Conservation (phyloP, 2,888 invertebrate species). For the Agrenia bidenticulata region DNA sequence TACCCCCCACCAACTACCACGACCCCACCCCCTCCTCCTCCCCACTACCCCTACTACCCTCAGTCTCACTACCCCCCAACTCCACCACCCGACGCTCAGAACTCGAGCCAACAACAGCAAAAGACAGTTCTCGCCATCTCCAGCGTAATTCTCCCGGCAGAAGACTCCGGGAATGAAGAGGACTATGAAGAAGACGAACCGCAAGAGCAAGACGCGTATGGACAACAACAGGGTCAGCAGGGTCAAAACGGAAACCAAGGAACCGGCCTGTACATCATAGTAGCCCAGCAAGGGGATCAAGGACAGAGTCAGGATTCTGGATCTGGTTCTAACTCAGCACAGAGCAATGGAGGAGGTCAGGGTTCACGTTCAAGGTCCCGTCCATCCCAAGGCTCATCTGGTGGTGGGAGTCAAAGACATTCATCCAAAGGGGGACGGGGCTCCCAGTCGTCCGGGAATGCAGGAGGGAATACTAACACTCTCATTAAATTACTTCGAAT, state of each 20-base stretch:
- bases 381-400: background rate
- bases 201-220: background rate
- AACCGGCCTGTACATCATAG: background rate
- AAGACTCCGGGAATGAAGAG: background rate
- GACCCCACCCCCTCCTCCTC: background rate
- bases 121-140: constrained; percentile 1
- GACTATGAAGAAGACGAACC: constrained; percentile 3
- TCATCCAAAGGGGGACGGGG: background rate
- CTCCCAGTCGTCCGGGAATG: background rate
- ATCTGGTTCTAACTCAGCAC: background rate
- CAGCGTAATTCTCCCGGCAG: background rate
- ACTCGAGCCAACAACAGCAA: constrained; percentile 2
- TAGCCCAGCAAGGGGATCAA: background rate
- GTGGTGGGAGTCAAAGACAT: background rate
- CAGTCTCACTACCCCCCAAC: constrained; percentile 7
- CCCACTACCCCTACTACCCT: constrained; percentile 8
- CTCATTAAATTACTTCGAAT: constrained; percentile 31
- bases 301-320: background rate
- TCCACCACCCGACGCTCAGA: background rate
- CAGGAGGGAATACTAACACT: constrained; percentile 13
- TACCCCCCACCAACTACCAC: background rate
- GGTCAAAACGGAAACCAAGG: background rate
- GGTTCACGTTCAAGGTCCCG: too few species aligned
- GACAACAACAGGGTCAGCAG: background rate
- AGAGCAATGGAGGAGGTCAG: background rate